phyloP scores from a whole-genome alignment of 2,113 vertebrate species.

The Myrmecobius fasciatus region DNA sequence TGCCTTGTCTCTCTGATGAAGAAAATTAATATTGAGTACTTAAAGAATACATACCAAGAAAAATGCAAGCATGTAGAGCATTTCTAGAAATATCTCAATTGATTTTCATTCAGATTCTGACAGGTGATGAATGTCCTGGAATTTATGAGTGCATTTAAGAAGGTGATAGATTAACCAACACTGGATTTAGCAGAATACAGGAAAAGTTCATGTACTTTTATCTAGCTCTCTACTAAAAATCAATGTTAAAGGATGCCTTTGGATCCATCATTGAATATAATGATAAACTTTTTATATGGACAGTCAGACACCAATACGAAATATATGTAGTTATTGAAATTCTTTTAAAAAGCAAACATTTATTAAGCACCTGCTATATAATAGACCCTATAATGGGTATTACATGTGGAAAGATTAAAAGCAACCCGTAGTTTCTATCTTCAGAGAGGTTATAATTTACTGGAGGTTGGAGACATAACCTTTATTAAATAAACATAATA shows the following conservation, averaged over 20 bases:
- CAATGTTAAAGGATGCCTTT: background rate
- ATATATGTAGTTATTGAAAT: constrained; percentile 14
- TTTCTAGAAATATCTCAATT: constrained; percentile 65
- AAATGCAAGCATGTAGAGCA: constrained; percentile 60
- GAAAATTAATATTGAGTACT: constrained; percentile 65
- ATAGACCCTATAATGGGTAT: background rate
- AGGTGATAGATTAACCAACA: constrained; percentile 57
- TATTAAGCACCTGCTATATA: background rate
- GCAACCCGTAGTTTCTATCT: background rate
- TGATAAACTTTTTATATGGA: background rate
- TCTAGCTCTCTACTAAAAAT: constrained; percentile 45
- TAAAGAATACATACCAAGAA: constrained; percentile 42
- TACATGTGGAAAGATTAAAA: background rate
- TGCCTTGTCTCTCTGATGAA: constrained; percentile 44
- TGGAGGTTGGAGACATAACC: background rate
- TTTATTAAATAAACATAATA: background rate
- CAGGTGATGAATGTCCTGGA: constrained; percentile 53
- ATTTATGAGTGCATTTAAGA: constrained; percentile 35
- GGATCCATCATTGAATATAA: background rate
- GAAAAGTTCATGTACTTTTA: background rate
- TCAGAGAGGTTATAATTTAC: background rate
- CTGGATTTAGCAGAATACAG: constrained; percentile 52
- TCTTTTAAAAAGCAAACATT: background rate
- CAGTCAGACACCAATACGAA: constrained; percentile 24
- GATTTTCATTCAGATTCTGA: constrained; percentile 72